Evolutionary conservation across 2,888 invertebrate species (phyloP).

Genomic region (Odontocerum albicorne): DNA sequence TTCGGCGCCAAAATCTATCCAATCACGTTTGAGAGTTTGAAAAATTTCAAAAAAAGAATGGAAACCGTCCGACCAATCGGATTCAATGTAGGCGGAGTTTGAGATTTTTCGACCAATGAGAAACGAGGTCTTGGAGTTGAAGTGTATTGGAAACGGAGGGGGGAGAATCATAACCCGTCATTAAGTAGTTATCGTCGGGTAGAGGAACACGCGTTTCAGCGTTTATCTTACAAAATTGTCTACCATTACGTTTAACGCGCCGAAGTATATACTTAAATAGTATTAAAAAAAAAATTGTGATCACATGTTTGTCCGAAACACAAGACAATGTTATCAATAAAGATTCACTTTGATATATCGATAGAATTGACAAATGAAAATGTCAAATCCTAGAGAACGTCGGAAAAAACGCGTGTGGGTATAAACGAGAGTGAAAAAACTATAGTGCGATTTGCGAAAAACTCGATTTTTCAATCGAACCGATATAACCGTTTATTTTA

Average conservation of each 20-base stretch:
- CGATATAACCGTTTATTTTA: too few species aligned
- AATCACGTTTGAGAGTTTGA: constrained; percentile 2
- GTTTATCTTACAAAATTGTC: constrained; percentile 39
- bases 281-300: constrained; percentile 14
- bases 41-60: constrained; percentile 12
- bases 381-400: too few species aligned
- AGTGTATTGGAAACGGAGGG: constrained; percentile 39
- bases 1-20: constrained; percentile 1
- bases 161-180: constrained; percentile 36
- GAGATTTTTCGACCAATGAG: constrained; percentile 11
- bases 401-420: constrained; percentile 10
- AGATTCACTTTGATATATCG: constrained; percentile 26
- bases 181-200: constrained; percentile 39
- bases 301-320: constrained; percentile 5
- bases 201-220: constrained; percentile 22
- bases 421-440: background rate
- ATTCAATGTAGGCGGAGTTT: background rate
- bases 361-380: too few species aligned
- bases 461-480: too few species aligned
- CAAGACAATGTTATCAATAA: background rate
- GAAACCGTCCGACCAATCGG: constrained; percentile 15
- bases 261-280: constrained; percentile 27
- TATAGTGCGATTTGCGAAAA: constrained; percentile 1
- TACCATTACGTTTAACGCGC: constrained; percentile 15
- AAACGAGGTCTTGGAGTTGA: constrained; percentile 2